Percentiles rank a stretch among this genome's conserved stretches.
phyloP scores from a whole-genome alignment of 2,888 invertebrate genomes.

The Abrostola triplasia region DNA sequence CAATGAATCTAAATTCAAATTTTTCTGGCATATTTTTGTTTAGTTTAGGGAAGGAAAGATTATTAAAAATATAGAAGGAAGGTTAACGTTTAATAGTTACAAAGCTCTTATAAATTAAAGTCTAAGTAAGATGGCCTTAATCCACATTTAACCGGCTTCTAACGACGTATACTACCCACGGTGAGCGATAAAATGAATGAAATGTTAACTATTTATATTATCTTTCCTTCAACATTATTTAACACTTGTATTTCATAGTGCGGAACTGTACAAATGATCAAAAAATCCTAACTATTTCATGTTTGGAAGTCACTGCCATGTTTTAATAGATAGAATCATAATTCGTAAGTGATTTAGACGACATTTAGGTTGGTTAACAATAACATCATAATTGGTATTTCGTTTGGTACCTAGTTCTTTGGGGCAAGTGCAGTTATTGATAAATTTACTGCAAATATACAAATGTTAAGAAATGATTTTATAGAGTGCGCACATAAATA shows the following conservation, averaged over 20 bases:
- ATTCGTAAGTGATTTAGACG: no score
- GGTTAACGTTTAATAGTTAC: not conserved
- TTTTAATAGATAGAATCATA: no score
- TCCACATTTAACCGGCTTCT: not conserved
- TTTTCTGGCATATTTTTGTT: not conserved
- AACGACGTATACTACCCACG: not conserved
- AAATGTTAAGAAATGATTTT: slow-evolving; percentile 7
- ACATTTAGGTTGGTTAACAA: no score
- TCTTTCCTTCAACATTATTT: no score
- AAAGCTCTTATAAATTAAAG: not conserved
- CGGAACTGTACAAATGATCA: no score
- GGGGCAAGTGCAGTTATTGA: not conserved
- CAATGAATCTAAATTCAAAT: no score
- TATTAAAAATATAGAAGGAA: not conserved
- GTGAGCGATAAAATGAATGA: not conserved
- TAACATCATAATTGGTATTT: no score
- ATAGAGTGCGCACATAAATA: slow-evolving; percentile 26
- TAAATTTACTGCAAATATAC: not conserved
- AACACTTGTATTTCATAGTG: not conserved
- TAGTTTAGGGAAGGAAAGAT: not conserved
- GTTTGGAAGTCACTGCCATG: no score
- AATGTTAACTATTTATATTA: not conserved
- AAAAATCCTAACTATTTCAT: no score
- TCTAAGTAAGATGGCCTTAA: not conserved
- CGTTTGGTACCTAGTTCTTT: no score